Percentiles rank a stretch among this genome's conserved stretches.
phyloP scores from a whole-genome alignment of 2,113 vertebrate species.

The Gymnobelideus leadbeateri region DNA sequence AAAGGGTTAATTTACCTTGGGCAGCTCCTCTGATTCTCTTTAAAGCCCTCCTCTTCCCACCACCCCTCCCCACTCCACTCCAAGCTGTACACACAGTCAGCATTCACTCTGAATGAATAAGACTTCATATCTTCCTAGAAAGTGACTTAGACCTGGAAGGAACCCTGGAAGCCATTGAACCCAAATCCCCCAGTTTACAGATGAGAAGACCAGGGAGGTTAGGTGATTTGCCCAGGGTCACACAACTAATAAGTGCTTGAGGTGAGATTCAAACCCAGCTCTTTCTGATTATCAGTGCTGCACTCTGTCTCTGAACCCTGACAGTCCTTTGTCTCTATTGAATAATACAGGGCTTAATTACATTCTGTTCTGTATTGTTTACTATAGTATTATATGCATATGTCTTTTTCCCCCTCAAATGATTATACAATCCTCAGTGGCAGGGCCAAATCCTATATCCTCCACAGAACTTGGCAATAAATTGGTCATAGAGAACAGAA shows the following conservation, averaged over 20 bases:
- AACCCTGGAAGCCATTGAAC: not conserved
- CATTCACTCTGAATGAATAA: not conserved
- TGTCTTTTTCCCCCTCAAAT: too few relatives aligned
- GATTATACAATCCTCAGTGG: not conserved
- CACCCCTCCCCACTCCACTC: not conserved
- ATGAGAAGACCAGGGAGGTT: not conserved
- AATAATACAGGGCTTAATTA: too few relatives aligned
- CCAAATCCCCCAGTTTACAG: not conserved
- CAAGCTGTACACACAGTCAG: not conserved
- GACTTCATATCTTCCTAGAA: not conserved
- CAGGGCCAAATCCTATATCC: not conserved
- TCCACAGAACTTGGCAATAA: not conserved
- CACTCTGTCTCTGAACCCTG: not conserved
- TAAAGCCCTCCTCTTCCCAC: too few relatives aligned
- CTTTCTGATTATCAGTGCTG: not conserved
- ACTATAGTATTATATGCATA: too few relatives aligned
- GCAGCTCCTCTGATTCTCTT: not conserved
- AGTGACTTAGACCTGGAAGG: not conserved
- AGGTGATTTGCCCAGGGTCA: not conserved
- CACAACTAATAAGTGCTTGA: not conserved
- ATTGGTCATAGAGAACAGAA: not conserved
- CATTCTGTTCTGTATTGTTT: too few relatives aligned
- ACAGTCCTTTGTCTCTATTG: too few relatives aligned
- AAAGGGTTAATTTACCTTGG: not conserved
- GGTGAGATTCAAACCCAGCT: not conserved